Evolutionary conservation across 2,797 vertebrate genomes (phyloP).

Genomic region (Scyliorhinus canicula): DNA sequence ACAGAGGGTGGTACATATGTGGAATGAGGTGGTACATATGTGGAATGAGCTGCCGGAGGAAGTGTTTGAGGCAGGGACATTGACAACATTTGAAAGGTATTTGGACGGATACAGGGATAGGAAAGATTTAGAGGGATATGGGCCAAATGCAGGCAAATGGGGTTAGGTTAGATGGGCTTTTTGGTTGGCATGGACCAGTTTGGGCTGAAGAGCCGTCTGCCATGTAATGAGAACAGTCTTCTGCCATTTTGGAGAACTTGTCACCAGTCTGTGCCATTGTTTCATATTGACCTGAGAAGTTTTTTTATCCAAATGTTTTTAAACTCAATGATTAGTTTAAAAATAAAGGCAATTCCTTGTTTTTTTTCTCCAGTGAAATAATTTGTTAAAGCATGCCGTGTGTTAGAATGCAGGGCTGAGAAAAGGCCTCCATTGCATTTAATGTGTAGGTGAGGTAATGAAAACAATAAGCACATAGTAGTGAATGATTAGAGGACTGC

Average conservation of each 20-base stretch:
- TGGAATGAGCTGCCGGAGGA: too few relatives aligned
- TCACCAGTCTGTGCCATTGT: neutral
- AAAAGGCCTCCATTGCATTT: neutral
- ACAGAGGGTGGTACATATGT: too few relatives aligned
- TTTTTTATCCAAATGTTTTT: neutral
- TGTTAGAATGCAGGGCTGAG: neutral
- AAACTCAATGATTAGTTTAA: neutral
- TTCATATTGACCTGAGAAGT: neutral
- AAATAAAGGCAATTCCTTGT: neutral
- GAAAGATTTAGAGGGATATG: too few relatives aligned
- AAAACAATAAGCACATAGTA: neutral
- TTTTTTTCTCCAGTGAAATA: neutral
- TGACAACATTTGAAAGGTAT: too few relatives aligned
- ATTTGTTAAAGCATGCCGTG: neutral
- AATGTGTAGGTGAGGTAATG: neutral
- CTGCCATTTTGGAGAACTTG: neutral
- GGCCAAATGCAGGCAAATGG: too few relatives aligned
- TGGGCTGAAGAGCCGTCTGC: too few relatives aligned
- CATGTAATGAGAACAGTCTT: neutral
- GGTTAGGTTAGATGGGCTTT: too few relatives aligned
- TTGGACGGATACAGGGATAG: too few relatives aligned
- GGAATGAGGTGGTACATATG: too few relatives aligned
- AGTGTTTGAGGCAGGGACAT: too few relatives aligned
- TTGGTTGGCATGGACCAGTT: too few relatives aligned
- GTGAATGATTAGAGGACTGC: neutral